Evolutionary conservation across 2,888 invertebrate genomes (phyloP), one percentile per base, ranked within the genome.

Genomic region (Chymomyza caudatula): DNA sequence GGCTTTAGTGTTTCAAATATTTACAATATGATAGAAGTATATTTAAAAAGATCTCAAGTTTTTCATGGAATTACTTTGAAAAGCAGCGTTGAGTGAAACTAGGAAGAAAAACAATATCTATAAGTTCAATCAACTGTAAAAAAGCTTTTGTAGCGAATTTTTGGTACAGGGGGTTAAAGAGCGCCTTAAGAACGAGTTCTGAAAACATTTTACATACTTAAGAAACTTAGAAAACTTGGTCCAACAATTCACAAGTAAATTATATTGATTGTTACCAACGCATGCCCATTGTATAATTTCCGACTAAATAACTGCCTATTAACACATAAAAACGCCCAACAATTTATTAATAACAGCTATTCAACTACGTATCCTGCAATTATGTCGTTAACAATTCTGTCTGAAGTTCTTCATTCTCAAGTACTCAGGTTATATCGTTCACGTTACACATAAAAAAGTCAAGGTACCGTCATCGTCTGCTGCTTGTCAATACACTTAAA

Each of bases 401-500:
- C 29, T 37, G 29, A 37, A 37, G 11, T 37, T 37, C 11, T 37
- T 37, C 11, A 37, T 37, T n/a, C n/a, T n/a, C n/a, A n/a, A 37
- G 11, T 13, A 11, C 29, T 11, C 29, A 11, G 11, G 68, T 47
- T 65, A 72, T 71, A 73, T 73, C 73, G 64, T 58, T 15, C 23
- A 73, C 60, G 44, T 29, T 11, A 37, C 23, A 25, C 0, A 55
- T 8, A 43, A 42, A 47, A 20, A 19, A 37, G 17, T 63, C 73
- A 65, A 61, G 76, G 72, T 58, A 42, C 52, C 3, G 17, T n/a
- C 3, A 13, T n/a, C 6, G 55, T 15, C 20, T 52, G 4, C 8
- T 61, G 29, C 52, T n/a, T 25, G 62, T 3, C 54, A 29, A 22
- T 37, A 43, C 58, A 51, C 58, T 62, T 5, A 15, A 65, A 52